Base-by-base conservation (phyloP, 1,140 invertebrate genomes). In the Leptopilina boulardi region DNA sequence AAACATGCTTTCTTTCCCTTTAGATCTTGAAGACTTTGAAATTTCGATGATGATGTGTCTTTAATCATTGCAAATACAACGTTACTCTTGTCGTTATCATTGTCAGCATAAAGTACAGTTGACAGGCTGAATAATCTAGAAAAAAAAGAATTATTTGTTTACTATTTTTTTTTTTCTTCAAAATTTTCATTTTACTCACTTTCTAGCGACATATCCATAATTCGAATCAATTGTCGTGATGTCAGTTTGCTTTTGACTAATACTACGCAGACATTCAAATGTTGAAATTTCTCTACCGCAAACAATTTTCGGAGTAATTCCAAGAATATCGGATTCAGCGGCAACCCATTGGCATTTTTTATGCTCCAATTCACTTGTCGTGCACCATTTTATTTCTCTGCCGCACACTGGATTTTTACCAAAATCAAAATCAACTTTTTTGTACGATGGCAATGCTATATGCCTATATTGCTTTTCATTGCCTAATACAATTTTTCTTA, bases 161-260 rank as follows among this genome's bases (percentile, higher is more conserved):
- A 5, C 26, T 3, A 30, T 30, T 30, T 30, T 30, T 30, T 72
- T 75, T 59, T 66, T 44, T 26, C 26, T 42, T 18, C 34, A 6
- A 38, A 75, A 51, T 71, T 38, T 26, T 38, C 6, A 11, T 34
- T 38, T 73, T 23, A 90, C 90, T 92, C 90, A 95, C 92, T 92
- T 90, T 85, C 94, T 93, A n/a, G 94, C 94, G 30, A 94, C 87
- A 82, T 93, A 95, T 59, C 94, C 94, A 79, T 94, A 94, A 82
- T 95, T 94, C 0, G 94, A 93, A 54, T 95, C 94, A 0, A 94
- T 87, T 1, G 92, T 92, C 15, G 95, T 93, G 73, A 96, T 89
- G 85, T 96, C 95, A n/a, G 94, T 93, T 5, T 91, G 77, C 13
- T 91, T 89, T 3, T 92, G 88, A 30, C 91, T 87, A 26, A 96